phyloP scores from a whole-genome alignment of 2,797 vertebrate species.

The Schizopygopsis pylzovi region DNA sequence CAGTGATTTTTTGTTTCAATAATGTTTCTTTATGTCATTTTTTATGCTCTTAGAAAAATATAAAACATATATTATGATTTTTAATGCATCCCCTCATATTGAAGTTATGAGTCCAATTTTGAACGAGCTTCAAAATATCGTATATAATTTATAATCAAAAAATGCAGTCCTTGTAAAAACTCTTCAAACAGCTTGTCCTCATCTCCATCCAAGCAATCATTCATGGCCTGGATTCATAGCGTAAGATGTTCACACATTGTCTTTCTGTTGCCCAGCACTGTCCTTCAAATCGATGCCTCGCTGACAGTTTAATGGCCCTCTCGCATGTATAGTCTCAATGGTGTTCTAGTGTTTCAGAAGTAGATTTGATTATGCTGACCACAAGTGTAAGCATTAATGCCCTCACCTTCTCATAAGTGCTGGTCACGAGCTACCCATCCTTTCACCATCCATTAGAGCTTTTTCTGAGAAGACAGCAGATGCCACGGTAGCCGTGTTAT shows the following conservation, averaged over 20 bases:
- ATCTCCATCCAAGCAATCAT: conserved; percentile 23
- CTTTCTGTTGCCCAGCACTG: conserved; percentile 52
- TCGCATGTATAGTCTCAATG: conserved; percentile 52
- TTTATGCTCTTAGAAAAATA: conserved; percentile 15
- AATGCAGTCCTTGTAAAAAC: conserved; percentile 35
- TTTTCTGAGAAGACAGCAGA: conserved; percentile 29
- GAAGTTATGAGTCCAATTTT: neutral
- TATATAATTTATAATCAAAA: conserved; percentile 45
- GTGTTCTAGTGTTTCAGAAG: conserved; percentile 59
- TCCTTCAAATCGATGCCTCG: conserved; percentile 60
- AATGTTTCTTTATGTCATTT: neutral
- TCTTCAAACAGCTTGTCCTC: conserved; percentile 23
- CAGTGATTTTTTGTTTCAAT: neutral
- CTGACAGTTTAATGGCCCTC: conserved; percentile 65
- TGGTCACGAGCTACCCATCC: conserved; percentile 34
- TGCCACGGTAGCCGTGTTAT: conserved; percentile 19
- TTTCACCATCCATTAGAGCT: conserved; percentile 54
- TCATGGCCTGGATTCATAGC: conserved; percentile 27
- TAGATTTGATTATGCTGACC: conserved; percentile 63
- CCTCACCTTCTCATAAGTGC: conserved; percentile 50
- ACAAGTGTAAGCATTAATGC: conserved; percentile 46
- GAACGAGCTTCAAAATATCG: neutral
- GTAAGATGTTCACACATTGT: conserved; percentile 57
- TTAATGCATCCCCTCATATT: neutral
- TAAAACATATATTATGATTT: conserved; percentile 31